A percentile compares a stretch with the other conserved stretches of the same genome.
Conservation (phyloP, 1,140 invertebrate genomes). For the Tetramorium alpestre region DNA sequence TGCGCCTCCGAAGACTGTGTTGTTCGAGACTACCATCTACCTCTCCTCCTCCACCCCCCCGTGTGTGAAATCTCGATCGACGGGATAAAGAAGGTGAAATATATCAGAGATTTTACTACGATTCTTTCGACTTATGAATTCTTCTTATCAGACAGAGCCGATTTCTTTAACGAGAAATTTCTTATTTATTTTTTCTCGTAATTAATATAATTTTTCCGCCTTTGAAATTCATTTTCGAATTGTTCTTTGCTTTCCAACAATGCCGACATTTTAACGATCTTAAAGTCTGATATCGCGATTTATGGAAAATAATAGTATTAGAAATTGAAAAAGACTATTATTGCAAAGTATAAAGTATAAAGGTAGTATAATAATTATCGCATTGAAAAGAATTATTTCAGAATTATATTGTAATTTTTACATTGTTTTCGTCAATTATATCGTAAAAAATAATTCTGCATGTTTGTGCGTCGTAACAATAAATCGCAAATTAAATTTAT, state of each 20-base stretch:
- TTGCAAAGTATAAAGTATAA: not conserved
- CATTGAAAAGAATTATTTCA: not conserved
- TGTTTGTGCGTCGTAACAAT: not conserved
- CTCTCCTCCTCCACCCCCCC: not conserved
- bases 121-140: not conserved
- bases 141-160: not conserved
- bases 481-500: not conserved
- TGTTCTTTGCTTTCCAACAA: not conserved
- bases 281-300: no score
- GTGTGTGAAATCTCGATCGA: conserved; percentile 12
- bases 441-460: not conserved
- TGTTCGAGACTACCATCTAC: not conserved
- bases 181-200: not conserved
- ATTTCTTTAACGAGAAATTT: not conserved
- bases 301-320: not conserved
- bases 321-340: not conserved
- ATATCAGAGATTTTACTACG: not conserved
- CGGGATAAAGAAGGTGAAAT: conserved; percentile 6
- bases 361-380: not conserved
- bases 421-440: not conserved
- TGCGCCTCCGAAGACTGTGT: not conserved
- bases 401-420: not conserved
- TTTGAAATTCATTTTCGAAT: not conserved
- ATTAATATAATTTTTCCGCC: not conserved
- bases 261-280: not conserved